These are phyloP conservation scores for Pristionchus fissidentatus DNA, from an alignment of 2,888 invertebrate species.

Conservation along the genomic window DNA sequence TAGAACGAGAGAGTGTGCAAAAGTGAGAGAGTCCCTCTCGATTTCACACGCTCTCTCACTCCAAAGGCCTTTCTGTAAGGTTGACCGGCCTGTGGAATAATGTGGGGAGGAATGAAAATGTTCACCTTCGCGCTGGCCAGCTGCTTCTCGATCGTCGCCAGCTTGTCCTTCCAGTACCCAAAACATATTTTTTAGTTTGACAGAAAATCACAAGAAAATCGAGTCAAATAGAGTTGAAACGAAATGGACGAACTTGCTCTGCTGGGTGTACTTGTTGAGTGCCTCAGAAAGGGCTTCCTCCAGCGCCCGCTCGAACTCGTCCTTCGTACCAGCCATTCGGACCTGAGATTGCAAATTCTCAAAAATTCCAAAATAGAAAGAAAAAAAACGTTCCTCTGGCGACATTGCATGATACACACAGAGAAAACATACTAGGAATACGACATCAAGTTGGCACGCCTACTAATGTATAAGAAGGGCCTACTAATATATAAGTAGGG, in stretches of 20 bases:
- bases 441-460: too few species aligned
- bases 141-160: conserved; percentile 59
- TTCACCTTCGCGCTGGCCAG: conserved; percentile 50
- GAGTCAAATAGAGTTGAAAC: neutral
- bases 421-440: too few species aligned
- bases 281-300: conserved; percentile 67
- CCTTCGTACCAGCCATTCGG: conserved; percentile 43
- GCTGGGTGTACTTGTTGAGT: conserved; percentile 66
- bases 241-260: conserved; percentile 51
- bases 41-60: too few species aligned
- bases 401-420: too few species aligned
- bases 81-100: too few species aligned
- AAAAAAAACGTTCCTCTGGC: too few species aligned
- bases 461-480: too few species aligned
- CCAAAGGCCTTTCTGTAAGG: too few species aligned
- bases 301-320: conserved; percentile 67
- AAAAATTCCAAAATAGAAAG: too few species aligned
- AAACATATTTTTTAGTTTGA: neutral
- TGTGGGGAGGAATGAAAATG: neutral
- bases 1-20: too few species aligned
- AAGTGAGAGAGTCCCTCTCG: too few species aligned
- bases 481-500: too few species aligned
- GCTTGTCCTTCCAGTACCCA: conserved; percentile 69
- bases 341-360: conserved; percentile 51
- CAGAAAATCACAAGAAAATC: neutral